These are phyloP conservation scores for Meleagris gallopavo DNA, from an alignment of 2,113 vertebrate species.

Conservation along the genomic window DNA sequence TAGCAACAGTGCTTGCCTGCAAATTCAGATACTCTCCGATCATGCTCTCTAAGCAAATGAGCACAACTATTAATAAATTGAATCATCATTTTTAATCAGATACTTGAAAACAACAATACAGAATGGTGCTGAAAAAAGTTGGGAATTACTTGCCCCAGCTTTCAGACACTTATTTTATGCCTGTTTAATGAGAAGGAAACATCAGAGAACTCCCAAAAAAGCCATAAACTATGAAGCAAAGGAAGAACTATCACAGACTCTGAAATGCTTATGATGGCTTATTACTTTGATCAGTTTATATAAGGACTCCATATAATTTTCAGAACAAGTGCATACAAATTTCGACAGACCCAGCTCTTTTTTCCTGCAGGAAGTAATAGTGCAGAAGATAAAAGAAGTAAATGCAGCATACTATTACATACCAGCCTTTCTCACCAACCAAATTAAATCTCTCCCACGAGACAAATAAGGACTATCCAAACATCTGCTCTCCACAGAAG, in stretches of 20 bases:
- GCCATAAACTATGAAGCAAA: background rate
- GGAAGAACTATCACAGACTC: background rate
- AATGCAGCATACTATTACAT: background rate
- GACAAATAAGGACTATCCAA: constrained; percentile 35
- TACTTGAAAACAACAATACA: background rate
- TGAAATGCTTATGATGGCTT: background rate
- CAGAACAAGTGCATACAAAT: background rate
- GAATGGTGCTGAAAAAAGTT: background rate
- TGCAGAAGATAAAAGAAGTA: background rate
- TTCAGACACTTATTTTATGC: background rate
- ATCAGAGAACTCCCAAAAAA: background rate
- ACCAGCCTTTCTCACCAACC: background rate
- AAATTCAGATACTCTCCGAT: background rate
- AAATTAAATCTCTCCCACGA: constrained; percentile 18
- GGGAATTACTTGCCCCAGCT: background rate
- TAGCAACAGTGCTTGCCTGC: background rate
- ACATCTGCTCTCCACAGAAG: background rate
- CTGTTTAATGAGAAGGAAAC: background rate
- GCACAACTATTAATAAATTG: background rate
- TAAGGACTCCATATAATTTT: background rate
- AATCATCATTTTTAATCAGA: background rate
- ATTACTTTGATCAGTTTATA: background rate
- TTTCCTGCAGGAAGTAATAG: background rate
- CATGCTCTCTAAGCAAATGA: background rate
- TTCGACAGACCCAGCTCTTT: background rate